These are phyloP conservation scores for Cephalopachus bancanus DNA, from an alignment of 2,797 vertebrate species.

Conservation along the genomic window DNA sequence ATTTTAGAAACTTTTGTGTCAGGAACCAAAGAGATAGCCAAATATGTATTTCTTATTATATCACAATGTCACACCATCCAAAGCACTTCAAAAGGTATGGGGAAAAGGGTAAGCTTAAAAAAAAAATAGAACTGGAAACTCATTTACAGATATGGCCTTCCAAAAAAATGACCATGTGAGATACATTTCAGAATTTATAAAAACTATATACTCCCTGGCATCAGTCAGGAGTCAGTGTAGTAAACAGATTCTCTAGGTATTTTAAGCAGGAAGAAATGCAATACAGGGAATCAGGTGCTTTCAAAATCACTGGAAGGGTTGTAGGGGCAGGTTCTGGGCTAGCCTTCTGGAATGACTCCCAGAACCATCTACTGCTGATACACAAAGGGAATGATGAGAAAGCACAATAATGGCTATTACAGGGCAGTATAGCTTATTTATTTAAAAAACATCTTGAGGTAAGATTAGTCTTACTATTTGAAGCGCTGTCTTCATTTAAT, in stretches of 20 bases:
- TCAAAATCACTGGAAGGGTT: background rate
- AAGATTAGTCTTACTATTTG: background rate
- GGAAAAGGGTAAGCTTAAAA: background rate
- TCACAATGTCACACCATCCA: background rate
- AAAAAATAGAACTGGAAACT: background rate
- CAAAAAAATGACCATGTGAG: background rate
- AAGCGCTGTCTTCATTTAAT: background rate
- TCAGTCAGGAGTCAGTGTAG: background rate
- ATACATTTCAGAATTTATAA: conserved; percentile 51
- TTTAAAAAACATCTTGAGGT: background rate
- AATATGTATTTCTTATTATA: background rate
- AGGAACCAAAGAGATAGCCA: background rate
- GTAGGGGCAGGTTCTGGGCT: background rate
- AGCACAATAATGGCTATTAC: background rate
- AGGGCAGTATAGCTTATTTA: background rate
- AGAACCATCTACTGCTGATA: background rate
- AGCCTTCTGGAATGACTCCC: background rate
- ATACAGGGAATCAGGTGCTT: background rate
- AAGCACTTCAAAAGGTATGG: conserved; percentile 1
- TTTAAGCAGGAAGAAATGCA: conserved; percentile 37
- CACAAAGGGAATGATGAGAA: background rate
- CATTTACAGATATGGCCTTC: background rate
- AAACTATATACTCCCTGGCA: background rate
- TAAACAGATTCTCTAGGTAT: background rate
- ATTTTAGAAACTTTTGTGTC: background rate